Base-by-base conservation (phyloP, 2,797 vertebrate species). In the Sebastes glaucus region DNA sequence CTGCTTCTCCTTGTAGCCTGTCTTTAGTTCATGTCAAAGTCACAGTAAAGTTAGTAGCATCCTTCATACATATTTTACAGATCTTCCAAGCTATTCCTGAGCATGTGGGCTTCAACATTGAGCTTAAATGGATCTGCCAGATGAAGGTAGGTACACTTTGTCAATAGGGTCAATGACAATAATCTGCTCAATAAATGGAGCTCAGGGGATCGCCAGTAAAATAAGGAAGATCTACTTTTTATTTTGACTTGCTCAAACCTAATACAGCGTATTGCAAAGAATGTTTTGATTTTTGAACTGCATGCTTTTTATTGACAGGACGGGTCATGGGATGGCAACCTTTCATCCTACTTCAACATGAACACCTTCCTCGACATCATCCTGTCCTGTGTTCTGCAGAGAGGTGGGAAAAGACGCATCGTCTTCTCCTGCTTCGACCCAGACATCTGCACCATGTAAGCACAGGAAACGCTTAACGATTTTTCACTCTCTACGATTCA, bases 361-460 rank as follows among this genome's bases (percentile, higher is more conserved):
- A 99, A 99, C 78, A 74, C 93, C 35, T 99, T 96, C 88, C 90
- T 99, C 73, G 99, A 99, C 92, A 96, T 97, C 61, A 91, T 99
- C 89, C 94, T 99, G 86, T 97, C 97, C 86, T 99, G 97, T 25
- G 95, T 98, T 79, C 93, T 99, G 83, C 93, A 97, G 92, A 97
- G 96, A 88, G 97, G 96, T 56, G 97, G 97, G 64, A 93, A 88
- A 4, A 97, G 99, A 72, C 97, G 97, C 74, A 96, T 99, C 56
- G 92, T 99, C 22, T 99, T 99, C 96, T 99, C 99, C 84, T 98
- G 96, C 81, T 99, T 99, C 80, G 97, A 99, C 93, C 97, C 98
- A 1, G 98, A 99, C 83, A 92, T 99, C 89, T 99, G 99, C 91
- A 97, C 97, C 81, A 99, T 99, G 99, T 99, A 92, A 97, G 97